These are phyloP conservation scores for Gallinago nigripennis DNA, from an alignment of 2,797 vertebrate genomes.

Conservation along the genomic window DNA sequence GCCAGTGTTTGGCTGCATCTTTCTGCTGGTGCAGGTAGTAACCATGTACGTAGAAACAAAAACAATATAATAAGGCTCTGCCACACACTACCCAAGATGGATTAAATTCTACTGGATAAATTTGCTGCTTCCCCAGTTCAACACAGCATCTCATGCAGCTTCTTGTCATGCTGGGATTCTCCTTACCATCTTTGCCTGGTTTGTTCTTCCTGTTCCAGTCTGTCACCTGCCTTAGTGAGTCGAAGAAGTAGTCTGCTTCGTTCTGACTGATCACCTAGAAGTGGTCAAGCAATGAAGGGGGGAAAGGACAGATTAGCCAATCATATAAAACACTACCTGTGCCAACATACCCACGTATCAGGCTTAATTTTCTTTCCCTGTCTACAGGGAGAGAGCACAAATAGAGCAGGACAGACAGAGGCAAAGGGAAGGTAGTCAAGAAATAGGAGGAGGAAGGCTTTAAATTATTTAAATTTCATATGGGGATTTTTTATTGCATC, in stretches of 20 bases:
- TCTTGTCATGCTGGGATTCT: neutral
- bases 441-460: neutral
- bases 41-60: neutral
- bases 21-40: neutral
- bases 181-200: slow-evolving; percentile 86
- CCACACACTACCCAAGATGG: neutral
- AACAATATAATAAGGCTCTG: neutral
- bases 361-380: neutral
- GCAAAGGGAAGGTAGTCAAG: neutral
- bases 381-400: neutral
- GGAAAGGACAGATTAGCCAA: neutral
- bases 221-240: slow-evolving; percentile 89
- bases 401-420: neutral
- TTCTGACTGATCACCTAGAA: slow-evolving; percentile 91
- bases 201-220: slow-evolving; percentile 89
- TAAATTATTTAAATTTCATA: neutral
- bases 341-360: neutral
- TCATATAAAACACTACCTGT: neutral
- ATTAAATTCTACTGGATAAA: neutral
- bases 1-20: neutral
- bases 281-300: neutral
- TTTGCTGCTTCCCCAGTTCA: neutral
- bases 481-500: neutral
- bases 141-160: neutral
- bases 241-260: slow-evolving; percentile 94